Evolutionary conservation across 2,888 invertebrate species (phyloP), one percentile per base, ranked within the genome.

Genomic region (Aethes cnicana): DNA sequence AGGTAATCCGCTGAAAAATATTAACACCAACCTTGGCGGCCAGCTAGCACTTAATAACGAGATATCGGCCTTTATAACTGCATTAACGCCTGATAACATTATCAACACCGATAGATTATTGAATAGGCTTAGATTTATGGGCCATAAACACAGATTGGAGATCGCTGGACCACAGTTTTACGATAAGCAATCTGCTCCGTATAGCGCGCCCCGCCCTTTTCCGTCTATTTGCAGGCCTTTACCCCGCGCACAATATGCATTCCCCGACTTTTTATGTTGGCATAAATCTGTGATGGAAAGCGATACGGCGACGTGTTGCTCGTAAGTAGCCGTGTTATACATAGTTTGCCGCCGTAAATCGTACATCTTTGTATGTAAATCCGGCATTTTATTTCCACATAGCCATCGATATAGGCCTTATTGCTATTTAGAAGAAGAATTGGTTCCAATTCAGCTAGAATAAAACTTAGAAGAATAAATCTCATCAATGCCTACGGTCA

Each of bases 61-160:
- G 50, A 62, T 64, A 67, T 62, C 64, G 57, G 44, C 52, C 44
- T 62, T 65, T 71, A 65, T 68, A 60, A 66, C 61, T 61, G 53
- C 66, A 73, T 79, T 76, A 77, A 66, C 67, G 74, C 75, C 77
- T 74, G 76, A 86, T 84, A 83, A 77, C 77, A 76, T 74, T 81
- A 80, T 84, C 77, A 81, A 82, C 71, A 68, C 59, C 72, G 63
- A 68, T 72, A 75, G 74, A 74, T 84, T 78, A 85, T 84, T 84
- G 84, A 84, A 84, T 81, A 70, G 73, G 67, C 57, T 43, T 55
- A 54, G 68, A 77, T 77, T 85, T 84, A 87, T 79, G 63, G 75
- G 64, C 80, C 58, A 79, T 88, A 86, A 88, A 87, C 72, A 63
- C 71, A 77, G 86, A 88, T 87, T 87, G 82, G 81, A 83, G 87